Conservation (phyloP, 2,888 invertebrate species). For the Agrotis puta region DNA sequence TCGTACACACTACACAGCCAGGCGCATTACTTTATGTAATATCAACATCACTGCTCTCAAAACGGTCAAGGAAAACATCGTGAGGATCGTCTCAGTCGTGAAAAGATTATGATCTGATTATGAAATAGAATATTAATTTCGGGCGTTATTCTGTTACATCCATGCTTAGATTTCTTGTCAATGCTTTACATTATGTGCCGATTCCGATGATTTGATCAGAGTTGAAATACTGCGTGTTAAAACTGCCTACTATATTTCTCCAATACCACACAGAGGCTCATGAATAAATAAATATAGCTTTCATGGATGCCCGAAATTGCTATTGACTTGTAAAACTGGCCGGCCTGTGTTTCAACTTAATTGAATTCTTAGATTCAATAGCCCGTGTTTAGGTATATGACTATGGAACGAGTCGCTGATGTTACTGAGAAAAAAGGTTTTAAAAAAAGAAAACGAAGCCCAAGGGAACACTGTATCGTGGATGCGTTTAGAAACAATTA, state of each 20-base stretch:
- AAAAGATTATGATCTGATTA: too few relatives aligned
- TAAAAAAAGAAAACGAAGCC: too few relatives aligned
- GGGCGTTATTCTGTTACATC: background rate
- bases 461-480: too few relatives aligned
- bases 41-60: too few relatives aligned
- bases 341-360: slow-evolving; percentile 45
- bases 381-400: background rate
- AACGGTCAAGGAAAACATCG: too few relatives aligned
- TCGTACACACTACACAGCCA: too few relatives aligned
- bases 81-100: too few relatives aligned
- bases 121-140: too few relatives aligned
- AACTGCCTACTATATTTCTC: background rate
- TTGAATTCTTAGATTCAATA: slow-evolving; percentile 35
- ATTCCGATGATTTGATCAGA: background rate
- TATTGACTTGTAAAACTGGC: slow-evolving; percentile 44
- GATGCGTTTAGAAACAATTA: too few relatives aligned
- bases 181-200: background rate
- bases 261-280: slow-evolving; percentile 8
- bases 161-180: background rate
- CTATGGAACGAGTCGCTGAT: too few relatives aligned
- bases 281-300: slow-evolving; percentile 55
- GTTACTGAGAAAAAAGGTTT: too few relatives aligned
- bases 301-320: slow-evolving; percentile 44
- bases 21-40: too few relatives aligned
- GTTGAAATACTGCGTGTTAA: background rate